A percentile compares a stretch with the other conserved stretches of the same genome.
phyloP scores from a whole-genome alignment of 23 tunicate genomes.

The Diplosoma virens region DNA sequence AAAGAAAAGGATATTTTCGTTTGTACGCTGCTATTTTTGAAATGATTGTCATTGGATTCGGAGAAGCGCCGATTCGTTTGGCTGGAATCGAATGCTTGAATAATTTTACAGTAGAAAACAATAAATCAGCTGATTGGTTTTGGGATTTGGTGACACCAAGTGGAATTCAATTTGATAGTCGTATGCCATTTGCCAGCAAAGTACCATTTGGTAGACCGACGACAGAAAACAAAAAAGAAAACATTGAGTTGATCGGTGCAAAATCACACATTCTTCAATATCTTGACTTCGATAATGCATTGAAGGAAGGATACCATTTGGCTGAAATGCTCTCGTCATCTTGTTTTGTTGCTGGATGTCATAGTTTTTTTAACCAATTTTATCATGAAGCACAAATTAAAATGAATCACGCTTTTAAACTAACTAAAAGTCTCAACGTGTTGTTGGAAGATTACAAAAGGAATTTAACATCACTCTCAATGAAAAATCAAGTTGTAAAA shows the following conservation, averaged over 20 bases:
- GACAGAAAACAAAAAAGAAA: slow-evolving; percentile 18
- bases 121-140: slow-evolving; percentile 36
- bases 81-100: slow-evolving; percentile 31
- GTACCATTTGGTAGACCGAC: slow-evolving; percentile 27
- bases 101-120: slow-evolving; percentile 12
- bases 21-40: slow-evolving; percentile 37
- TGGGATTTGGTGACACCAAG: slow-evolving; percentile 10
- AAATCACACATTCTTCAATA: neutral
- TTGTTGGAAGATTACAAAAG: neutral
- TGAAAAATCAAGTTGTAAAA: neutral
- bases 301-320: slow-evolving; percentile 2
- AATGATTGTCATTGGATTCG: slow-evolving; percentile 23
- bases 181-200: slow-evolving; percentile 44
- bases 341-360: neutral
- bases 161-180: slow-evolving; percentile 49
- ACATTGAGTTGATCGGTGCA: slow-evolving; percentile 19
- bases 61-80: slow-evolving; percentile 46
- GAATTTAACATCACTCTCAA: neutral
- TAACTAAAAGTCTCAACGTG: neutral
- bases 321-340: neutral
- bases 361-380: neutral
- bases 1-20: slow-evolving; percentile 17
- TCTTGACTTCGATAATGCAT: neutral
- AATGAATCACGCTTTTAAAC: neutral
- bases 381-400: neutral